A percentile compares a stretch with the other conserved stretches of the same genome.
phyloP scores from a whole-genome alignment of 2,797 vertebrate genomes.

The Tiaroga cobitis region DNA sequence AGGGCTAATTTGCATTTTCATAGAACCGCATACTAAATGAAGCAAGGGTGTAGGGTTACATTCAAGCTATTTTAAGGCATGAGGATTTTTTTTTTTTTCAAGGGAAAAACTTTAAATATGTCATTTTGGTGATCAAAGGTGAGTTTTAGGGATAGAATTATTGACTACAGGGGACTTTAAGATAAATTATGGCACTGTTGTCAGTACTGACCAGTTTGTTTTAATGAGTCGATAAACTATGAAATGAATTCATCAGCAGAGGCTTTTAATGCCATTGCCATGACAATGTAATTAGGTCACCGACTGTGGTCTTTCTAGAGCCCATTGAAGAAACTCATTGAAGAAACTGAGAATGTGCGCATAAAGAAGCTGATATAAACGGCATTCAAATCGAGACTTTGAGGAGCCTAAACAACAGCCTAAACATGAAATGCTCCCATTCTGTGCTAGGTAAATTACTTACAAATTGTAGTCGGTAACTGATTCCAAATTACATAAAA shows the following conservation, averaged over 20 bases:
- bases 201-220: neutral
- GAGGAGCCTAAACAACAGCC: neutral
- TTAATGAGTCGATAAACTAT: neutral
- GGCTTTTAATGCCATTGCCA: conserved; percentile 27
- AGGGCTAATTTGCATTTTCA: too few relatives aligned
- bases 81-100: too few relatives aligned
- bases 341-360: neutral
- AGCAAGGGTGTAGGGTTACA: too few relatives aligned
- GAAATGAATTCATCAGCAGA: neutral
- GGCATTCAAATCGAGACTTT: neutral
- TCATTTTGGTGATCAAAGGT: too few relatives aligned
- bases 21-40: too few relatives aligned
- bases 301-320: neutral
- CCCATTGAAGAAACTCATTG: neutral
- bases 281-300: conserved; percentile 39
- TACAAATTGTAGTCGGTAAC: neutral
- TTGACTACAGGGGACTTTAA: neutral
- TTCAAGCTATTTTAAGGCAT: too few relatives aligned
- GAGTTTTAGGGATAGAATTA: too few relatives aligned
- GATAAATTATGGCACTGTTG: neutral
- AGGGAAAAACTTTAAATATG: too few relatives aligned
- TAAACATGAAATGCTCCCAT: neutral
- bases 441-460: neutral
- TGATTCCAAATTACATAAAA: neutral
- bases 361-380: neutral